phyloP scores from a whole-genome alignment of 2,888 invertebrate species.

The Drosophila falleni region DNA sequence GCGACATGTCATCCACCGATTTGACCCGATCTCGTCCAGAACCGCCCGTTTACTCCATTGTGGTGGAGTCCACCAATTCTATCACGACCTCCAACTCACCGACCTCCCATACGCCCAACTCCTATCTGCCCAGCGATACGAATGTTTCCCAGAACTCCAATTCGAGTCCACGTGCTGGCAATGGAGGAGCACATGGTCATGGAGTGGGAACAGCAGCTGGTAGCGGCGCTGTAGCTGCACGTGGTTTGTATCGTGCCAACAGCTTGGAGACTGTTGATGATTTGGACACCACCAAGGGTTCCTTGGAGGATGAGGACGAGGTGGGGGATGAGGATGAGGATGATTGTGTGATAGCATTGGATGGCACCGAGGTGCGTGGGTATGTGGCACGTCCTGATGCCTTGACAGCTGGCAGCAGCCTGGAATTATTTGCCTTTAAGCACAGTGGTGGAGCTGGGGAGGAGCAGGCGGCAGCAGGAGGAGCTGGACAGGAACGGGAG shows the following conservation, averaged over 20 bases:
- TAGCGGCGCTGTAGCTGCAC: conserved; percentile 34
- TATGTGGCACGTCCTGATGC: conserved; percentile 55
- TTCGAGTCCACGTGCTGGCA: conserved; percentile 48
- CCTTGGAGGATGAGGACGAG: conserved; percentile 59
- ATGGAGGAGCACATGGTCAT: conserved; percentile 9
- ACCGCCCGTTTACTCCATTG: conserved; percentile 54
- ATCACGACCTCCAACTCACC: conserved; percentile 59
- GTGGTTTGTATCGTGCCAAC: conserved; percentile 63
- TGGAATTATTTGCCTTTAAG: conserved; percentile 65
- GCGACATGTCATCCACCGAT: conserved; percentile 39
- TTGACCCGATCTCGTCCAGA: conserved; percentile 8
- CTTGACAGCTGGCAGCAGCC: conserved; percentile 47
- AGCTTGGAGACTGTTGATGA: conserved; percentile 69
- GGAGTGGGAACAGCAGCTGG: conserved; percentile 9
- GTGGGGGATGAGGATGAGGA: conserved; percentile 61
- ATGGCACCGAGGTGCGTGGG: conserved; percentile 66
- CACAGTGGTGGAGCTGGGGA: neutral
- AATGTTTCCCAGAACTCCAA: conserved; percentile 59
- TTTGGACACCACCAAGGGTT: conserved; percentile 67
- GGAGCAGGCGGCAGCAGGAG: neutral
- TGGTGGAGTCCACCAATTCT: conserved; percentile 59
- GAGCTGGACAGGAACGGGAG: neutral
- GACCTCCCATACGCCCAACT: conserved; percentile 58
- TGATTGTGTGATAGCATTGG: conserved; percentile 70
- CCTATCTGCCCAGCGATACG: conserved; percentile 66